Base-by-base conservation (phyloP, 1,140 invertebrate genomes). In the Ephestia elutella region DNA sequence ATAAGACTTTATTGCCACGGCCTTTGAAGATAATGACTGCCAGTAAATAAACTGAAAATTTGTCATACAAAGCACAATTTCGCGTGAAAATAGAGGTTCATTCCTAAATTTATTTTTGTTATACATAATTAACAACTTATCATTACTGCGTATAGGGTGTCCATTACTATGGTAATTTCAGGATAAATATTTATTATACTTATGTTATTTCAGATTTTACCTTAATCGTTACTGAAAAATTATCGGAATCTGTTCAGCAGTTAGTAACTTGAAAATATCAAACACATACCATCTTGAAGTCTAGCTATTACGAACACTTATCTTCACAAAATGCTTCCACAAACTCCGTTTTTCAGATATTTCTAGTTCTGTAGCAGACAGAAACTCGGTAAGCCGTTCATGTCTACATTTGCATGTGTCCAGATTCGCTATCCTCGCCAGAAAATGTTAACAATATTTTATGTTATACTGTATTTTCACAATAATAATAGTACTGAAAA, bases 321-420 rank as follows among this genome's bases (percentile, higher is more conserved):
- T 38, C 8, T 38, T 38, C 32, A 38, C 32, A 38, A 38, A 38
- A 15, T 44, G 15, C 2, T 15, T 2, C 38, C 38, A 44, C 38
- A 10, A 44, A 5, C 2, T 44, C n/a, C 15, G 38, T 38, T 38
- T 13, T 38, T n/a, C 38, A 44, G 38, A 44, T 17, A 17, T 44
- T 44, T 44, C 38, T 4, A 15, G 38, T 0, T 44, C n/a, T 44
- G 38, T 15, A 44, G 38, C 38, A n/a, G 38, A 44, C 38, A 44
- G 38, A 5, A 44, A 17, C 38, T 17, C 38, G 13, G 38, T 44
- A 44, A 44, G 38, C n/a, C n/a, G 38, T 44, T 17, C 38, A 44
- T 44, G 38, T 44, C 38, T 44, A 44, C 38, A 44, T 44, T 44
- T 17, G 38, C 38, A 44, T 44, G 15, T 44, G 38, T 44, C 38